These are phyloP conservation scores for Zosterops japonicus DNA, from an alignment of 2,113 vertebrate species.

Conservation along the genomic window DNA sequence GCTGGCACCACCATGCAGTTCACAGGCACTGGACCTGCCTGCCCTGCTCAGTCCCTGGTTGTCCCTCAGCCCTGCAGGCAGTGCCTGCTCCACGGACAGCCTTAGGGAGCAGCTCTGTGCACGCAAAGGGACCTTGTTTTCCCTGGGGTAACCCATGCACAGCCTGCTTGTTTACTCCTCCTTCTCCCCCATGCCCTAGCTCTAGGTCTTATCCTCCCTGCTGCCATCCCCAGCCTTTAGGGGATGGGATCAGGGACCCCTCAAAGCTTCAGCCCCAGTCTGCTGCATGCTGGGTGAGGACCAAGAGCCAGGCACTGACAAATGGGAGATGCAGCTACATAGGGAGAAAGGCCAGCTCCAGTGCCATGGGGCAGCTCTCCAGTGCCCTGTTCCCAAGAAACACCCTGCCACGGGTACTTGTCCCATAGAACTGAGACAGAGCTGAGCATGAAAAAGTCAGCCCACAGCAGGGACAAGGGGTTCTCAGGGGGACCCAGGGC, in stretches of 20 bases:
- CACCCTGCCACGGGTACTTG: neutral
- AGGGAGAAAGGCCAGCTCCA: neutral
- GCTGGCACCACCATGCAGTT: rapidly evolving
- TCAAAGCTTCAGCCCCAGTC: neutral
- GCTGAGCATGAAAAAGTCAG: neutral
- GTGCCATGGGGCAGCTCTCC: neutral
- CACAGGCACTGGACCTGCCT: neutral
- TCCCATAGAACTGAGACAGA: neutral
- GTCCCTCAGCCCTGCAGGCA: neutral
- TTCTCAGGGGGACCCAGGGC: rapidly evolving
- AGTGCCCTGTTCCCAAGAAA: neutral
- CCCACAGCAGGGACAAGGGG: neutral
- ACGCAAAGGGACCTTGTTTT: neutral
- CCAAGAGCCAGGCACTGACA: neutral
- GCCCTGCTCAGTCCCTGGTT: neutral
- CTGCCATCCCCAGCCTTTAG: neutral
- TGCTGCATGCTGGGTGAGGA: neutral
- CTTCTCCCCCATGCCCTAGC: neutral
- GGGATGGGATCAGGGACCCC: neutral
- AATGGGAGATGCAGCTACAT: neutral
- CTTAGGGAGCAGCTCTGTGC: neutral
- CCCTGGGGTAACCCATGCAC: rapidly evolving
- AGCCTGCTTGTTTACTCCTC: neutral
- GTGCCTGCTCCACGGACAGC: rapidly evolving
- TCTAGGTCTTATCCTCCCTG: neutral